A percentile compares a stretch with the other conserved stretches of the same genome.
Conservation (phyloP, 2,797 vertebrate species). For the Semotilus atromaculatus region DNA sequence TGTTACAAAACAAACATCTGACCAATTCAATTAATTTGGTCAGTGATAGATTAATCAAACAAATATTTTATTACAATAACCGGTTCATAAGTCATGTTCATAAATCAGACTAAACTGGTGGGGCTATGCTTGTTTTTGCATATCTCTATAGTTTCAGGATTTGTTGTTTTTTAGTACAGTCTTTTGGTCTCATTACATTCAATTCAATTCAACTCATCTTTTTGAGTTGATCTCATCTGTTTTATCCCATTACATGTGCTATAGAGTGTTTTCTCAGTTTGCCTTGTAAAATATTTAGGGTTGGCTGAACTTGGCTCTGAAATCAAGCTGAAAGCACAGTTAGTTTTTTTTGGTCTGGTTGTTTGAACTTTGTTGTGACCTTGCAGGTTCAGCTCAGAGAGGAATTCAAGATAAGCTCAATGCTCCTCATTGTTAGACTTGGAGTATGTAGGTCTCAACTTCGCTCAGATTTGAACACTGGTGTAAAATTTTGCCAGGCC, state of each 20-base stretch:
- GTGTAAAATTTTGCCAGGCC: neutral
- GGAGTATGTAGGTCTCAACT: constrained; percentile 5
- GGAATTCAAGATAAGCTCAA: constrained; percentile 52
- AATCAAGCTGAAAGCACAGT: neutral
- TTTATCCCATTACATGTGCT: neutral
- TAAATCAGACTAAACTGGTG: neutral
- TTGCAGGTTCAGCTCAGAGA: constrained; percentile 42
- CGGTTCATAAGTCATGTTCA: too few species aligned
- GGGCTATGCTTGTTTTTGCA: neutral
- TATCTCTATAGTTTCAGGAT: neutral
- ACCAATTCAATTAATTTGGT: neutral
- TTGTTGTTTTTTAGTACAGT: neutral
- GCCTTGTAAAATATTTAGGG: neutral
- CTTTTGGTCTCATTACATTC: neutral
- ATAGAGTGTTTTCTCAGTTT: neutral
- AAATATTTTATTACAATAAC: neutral
- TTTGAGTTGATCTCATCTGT: too few species aligned
- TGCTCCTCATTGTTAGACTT: constrained; percentile 45
- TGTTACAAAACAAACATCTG: too few species aligned
- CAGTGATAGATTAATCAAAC: neutral
- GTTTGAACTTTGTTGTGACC: constrained; percentile 43
- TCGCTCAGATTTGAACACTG: constrained; percentile 30
- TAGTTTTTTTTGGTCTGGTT: constrained; percentile 7
- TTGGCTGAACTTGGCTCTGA: constrained; percentile 3
- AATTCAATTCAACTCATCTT: neutral